Evolutionary conservation across 2,888 invertebrate genomes (phyloP).

Genomic region (Drosophila planitibia): DNA sequence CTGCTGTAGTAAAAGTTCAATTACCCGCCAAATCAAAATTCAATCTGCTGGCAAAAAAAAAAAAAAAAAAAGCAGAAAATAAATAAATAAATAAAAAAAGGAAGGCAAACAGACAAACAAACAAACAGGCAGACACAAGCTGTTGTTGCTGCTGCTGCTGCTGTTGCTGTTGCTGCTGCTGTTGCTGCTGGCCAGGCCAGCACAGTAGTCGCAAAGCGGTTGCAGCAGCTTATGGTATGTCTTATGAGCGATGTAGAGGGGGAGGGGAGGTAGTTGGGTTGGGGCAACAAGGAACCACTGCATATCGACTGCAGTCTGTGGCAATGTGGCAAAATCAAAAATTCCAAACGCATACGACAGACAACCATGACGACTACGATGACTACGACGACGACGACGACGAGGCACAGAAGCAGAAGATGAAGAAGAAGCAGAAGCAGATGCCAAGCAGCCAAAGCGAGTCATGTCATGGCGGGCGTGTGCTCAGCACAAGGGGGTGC

Average conservation of each 20-base stretch:
- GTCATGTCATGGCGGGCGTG: conserved; percentile 66
- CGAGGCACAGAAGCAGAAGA: conserved; percentile 13
- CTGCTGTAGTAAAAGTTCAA: conserved; percentile 79
- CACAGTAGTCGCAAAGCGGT: conserved; percentile 35
- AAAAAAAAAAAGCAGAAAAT: conserved; percentile 40
- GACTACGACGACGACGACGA: conserved; percentile 64
- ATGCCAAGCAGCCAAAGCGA: conserved; percentile 43
- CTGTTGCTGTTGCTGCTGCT: background rate
- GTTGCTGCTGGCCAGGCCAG: conserved; percentile 27
- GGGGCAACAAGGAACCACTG: conserved; percentile 32
- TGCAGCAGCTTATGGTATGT: conserved; percentile 11
- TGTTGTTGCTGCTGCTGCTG: background rate
- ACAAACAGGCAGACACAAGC: conserved; percentile 1
- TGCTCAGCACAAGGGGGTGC: conserved; percentile 10
- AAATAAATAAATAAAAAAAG: conserved; percentile 41
- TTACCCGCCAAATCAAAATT: conserved; percentile 83
- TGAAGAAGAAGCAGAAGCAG: conserved; percentile 2
- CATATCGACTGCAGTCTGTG: conserved; percentile 71
- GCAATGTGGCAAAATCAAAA: conserved; percentile 81
- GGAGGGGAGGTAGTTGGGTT: background rate
- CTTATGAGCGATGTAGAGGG: background rate
- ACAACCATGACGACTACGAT: conserved; percentile 68
- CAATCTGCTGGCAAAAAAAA: conserved; percentile 73
- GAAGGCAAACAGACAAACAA: conserved; percentile 43
- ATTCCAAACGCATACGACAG: conserved; percentile 81